Conservation (phyloP, 92 coral and sea anemone species). For the Epizoanthus ramosus region DNA sequence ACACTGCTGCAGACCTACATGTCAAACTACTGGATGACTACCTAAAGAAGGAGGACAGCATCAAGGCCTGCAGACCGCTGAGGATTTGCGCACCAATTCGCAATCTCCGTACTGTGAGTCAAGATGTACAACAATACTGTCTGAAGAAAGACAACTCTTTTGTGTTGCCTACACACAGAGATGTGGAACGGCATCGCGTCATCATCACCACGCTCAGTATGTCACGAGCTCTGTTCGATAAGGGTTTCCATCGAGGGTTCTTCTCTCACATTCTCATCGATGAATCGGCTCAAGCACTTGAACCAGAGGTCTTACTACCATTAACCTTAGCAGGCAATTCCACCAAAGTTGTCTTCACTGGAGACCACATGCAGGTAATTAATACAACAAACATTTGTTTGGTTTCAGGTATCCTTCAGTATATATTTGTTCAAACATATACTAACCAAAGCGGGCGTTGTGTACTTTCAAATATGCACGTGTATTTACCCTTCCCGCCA, state of each 20-base stretch:
- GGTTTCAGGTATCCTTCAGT: too few relatives aligned
- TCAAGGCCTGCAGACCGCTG: constrained; percentile 62
- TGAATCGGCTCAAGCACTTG: constrained; percentile 98
- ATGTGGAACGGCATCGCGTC: constrained; percentile 64
- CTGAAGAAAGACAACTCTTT: constrained; percentile 52
- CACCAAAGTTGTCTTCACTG: constrained; percentile 90
- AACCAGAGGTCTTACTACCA: constrained; percentile 85
- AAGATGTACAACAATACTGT: constrained; percentile 56
- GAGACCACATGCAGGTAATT: constrained; percentile 94
- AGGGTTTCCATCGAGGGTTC: constrained; percentile 65
- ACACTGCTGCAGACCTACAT: constrained; percentile 92
- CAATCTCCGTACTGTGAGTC: constrained; percentile 17
- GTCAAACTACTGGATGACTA: constrained; percentile 69
- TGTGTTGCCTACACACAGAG: constrained; percentile 68
- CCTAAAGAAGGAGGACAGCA: constrained; percentile 39
- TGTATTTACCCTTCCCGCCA: too few relatives aligned
- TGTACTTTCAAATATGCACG: too few relatives aligned
- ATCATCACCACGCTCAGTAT: constrained; percentile 83
- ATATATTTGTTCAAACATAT: background rate
- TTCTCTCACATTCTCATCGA: constrained; percentile 93
- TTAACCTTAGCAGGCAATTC: constrained; percentile 78
- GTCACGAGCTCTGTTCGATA: constrained; percentile 70
- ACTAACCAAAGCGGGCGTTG: too few relatives aligned
- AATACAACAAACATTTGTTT: background rate
- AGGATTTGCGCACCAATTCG: constrained; percentile 66